Percentiles rank a stretch among this genome's conserved stretches.
phyloP scores from a whole-genome alignment of 2,888 invertebrate genomes.

The Folsomia manolachei region DNA sequence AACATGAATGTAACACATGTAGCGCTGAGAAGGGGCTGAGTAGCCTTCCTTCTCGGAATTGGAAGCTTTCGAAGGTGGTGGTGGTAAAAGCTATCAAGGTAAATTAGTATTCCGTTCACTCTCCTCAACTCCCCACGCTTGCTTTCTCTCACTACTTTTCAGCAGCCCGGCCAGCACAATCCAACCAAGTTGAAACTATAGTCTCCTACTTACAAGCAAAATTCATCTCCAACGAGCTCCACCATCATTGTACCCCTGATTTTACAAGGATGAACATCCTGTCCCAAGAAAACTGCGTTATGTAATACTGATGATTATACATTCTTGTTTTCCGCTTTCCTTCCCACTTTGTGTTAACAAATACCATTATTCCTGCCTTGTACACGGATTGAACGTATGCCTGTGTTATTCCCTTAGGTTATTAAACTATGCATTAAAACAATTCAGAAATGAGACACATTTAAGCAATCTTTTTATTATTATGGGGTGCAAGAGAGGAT shows the following conservation, averaged over 20 bases:
- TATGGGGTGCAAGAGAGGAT: no score
- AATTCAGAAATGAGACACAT: not conserved
- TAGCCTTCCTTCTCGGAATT: not conserved
- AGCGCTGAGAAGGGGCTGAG: not conserved
- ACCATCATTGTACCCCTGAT: not conserved
- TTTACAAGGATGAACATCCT: not conserved
- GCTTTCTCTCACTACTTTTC: not conserved
- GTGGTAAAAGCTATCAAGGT: conserved; percentile 16
- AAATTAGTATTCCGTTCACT: conserved; percentile 22
- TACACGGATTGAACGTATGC: not conserved
- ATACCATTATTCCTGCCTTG: not conserved
- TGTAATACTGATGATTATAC: conserved; percentile 2
- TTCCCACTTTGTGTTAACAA: not conserved
- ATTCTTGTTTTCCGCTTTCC: conserved; percentile 11
- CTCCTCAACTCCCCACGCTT: conserved; percentile 17
- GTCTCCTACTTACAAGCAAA: no score
- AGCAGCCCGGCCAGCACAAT: not conserved
- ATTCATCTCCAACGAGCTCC: no score
- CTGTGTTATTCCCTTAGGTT: not conserved
- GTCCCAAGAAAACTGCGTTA: not conserved
- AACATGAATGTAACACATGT: conserved; percentile 4
- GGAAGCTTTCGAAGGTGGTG: no score
- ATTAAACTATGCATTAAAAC: not conserved
- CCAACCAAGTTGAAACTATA: no score
- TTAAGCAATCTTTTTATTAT: not conserved